These are phyloP conservation scores for Euleptes europaea DNA, from an alignment of 2,113 vertebrate species.

Conservation along the genomic window DNA sequence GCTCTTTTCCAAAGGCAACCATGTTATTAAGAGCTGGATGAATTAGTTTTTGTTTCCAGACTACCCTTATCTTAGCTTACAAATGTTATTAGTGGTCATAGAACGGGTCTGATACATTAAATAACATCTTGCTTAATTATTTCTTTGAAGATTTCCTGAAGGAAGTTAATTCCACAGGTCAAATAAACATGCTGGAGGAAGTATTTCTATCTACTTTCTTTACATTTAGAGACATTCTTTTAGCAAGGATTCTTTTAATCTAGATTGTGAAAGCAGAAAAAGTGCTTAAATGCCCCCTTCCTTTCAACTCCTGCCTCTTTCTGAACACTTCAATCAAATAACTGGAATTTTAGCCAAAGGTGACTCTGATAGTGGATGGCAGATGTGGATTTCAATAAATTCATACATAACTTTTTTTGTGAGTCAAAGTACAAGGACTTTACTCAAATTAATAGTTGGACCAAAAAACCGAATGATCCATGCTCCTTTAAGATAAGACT, in stretches of 20 bases:
- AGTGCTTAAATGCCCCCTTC: background rate
- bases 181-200: slow-evolving; percentile 19
- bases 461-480: slow-evolving; percentile 23
- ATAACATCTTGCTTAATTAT: slow-evolving; percentile 25
- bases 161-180: slow-evolving; percentile 29
- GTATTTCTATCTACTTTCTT: slow-evolving; percentile 12
- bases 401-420: slow-evolving; percentile 2
- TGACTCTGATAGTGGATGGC: slow-evolving; percentile 3
- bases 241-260: slow-evolving; percentile 8
- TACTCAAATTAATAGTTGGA: background rate
- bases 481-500: slow-evolving; percentile 26
- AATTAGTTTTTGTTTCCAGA: slow-evolving; percentile 2
- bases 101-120: slow-evolving; percentile 1
- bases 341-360: slow-evolving; percentile 9
- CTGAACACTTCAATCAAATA: slow-evolving; percentile 22
- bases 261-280: slow-evolving; percentile 1
- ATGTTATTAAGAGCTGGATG: slow-evolving; percentile 19
- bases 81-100: background rate
- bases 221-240: slow-evolving; percentile 11
- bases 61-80: slow-evolving; percentile 14
- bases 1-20: background rate
- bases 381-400: slow-evolving; percentile 36
- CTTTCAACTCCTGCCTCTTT: slow-evolving; percentile 11
- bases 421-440: background rate
- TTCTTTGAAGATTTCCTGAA: slow-evolving; percentile 32